Base-by-base conservation (phyloP, 2,888 invertebrate species). In the Neocrepidodera transversa region DNA sequence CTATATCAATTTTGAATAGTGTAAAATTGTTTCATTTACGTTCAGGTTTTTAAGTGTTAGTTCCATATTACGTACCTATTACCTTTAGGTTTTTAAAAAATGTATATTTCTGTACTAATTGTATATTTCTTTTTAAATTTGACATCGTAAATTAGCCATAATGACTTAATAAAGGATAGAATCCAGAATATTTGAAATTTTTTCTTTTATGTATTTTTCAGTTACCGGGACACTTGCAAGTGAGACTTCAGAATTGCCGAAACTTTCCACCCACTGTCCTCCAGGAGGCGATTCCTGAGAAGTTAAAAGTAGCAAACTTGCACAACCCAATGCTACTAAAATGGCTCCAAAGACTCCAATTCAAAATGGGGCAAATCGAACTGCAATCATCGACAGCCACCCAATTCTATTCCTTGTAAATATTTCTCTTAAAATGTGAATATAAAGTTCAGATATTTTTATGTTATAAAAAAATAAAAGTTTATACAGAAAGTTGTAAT, bases 321-420 rank as follows among this genome's bases (percentile, higher is more conserved):
- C 74, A 77, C 64, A 84, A 85, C 60, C 83, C 86, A 1, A 81
- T 86, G 17, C 79, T 90, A 16, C 78, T 89, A 1, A 89, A 92
- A 68, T 95, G 97, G 90, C 83, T 99, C 55, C 94, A 95, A 79
- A 85, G 95, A 48, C 84, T 97, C 62, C 94, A 97, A 77, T 96
- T 97, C 77, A 98, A 97, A 84, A 96, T 99, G 90, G 96, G 96
- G 3, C 97, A 98, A 82, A 91, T 97, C 53, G 98, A 99, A 81
- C 82, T 94, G 65, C 95, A 95, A 79, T 93, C 93, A 1, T 93
- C 93, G 0, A 91, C 92, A 50, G 93, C 92, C n/a, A 92, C 92
- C 5, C 94, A 94, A 76, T 93, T 95, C 80, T 95, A 92, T 79
- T 87, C 88, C 26, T 85, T 89, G 71, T 90, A 85, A 54, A 54